Percentiles rank a stretch among this genome's conserved stretches.
phyloP scores from a whole-genome alignment of 2,113 vertebrate species.

The Tichodroma muraria region DNA sequence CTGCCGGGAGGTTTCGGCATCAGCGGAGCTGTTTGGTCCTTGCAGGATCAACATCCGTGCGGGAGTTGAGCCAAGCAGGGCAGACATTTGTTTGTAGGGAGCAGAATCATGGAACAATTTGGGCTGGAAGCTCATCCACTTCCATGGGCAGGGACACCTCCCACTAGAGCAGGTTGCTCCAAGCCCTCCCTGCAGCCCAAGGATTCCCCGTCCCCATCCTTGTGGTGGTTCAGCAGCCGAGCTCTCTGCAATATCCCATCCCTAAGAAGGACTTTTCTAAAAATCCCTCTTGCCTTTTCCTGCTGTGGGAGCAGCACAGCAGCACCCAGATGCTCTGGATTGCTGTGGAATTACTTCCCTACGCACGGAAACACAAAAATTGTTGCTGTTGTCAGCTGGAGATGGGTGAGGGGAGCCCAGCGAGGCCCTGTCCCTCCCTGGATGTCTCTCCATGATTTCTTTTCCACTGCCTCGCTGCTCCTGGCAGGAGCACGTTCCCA shows the following conservation, averaged over 20 bases:
- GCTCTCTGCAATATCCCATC: neutral
- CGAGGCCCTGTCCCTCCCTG: neutral
- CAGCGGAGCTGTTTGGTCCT: rapidly evolving
- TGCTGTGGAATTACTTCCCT: neutral
- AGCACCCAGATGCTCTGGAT: neutral
- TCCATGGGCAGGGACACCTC: neutral
- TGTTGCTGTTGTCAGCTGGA: neutral
- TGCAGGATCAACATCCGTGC: neutral
- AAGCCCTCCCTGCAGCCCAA: neutral
- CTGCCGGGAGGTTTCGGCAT: neutral
- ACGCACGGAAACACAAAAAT: neutral
- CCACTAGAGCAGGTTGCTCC: neutral
- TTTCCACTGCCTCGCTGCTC: neutral
- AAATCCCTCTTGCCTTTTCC: neutral
- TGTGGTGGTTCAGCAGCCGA: rapidly evolving
- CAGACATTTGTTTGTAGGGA: neutral
- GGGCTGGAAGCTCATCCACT: neutral
- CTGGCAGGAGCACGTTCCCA: neutral
- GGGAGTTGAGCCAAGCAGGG: neutral
- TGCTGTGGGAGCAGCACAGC: neutral
- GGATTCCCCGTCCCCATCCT: neutral
- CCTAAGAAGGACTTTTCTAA: neutral
- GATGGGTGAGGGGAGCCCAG: neutral
- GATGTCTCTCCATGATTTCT: neutral
- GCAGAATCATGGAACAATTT: neutral